phyloP scores from a whole-genome alignment of 2,888 invertebrate genomes.

The Macroteleia sp. region DNA sequence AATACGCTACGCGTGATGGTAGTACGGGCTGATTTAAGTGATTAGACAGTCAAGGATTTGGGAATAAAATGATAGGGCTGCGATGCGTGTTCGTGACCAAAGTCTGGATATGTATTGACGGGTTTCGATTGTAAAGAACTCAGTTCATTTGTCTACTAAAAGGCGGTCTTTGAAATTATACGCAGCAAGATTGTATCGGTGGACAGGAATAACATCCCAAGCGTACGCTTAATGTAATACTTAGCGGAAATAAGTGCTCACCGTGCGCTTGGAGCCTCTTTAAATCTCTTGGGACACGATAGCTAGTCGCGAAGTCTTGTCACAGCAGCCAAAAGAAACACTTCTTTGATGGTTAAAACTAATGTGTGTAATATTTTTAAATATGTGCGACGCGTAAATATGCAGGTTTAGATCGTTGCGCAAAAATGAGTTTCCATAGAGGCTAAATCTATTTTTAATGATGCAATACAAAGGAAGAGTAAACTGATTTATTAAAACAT shows the following conservation, averaged over 20 bases:
- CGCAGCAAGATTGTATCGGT: constrained; percentile 38
- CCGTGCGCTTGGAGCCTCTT: constrained; percentile 15
- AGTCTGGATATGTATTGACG: constrained; percentile 71
- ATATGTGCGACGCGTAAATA: too few relatives aligned
- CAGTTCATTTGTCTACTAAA: constrained; percentile 35
- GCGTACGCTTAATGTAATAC: constrained; percentile 44
- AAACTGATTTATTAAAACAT: too few relatives aligned
- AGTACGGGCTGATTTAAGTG: constrained; percentile 76
- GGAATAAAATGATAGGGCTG: constrained; percentile 78
- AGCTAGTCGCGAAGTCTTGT: constrained; percentile 28
- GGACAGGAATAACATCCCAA: constrained; percentile 46
- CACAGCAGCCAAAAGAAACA: constrained; percentile 43
- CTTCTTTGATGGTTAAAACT: too few relatives aligned
- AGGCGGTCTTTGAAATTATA: constrained; percentile 42
- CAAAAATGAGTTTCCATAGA: too few relatives aligned
- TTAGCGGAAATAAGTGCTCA: constrained; percentile 42
- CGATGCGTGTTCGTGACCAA: constrained; percentile 73
- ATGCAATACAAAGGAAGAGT: too few relatives aligned
- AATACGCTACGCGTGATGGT: constrained; percentile 51
- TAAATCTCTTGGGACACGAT: constrained; percentile 39
- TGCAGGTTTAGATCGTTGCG: too few relatives aligned
- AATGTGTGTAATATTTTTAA: too few relatives aligned
- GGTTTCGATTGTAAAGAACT: constrained; percentile 32
- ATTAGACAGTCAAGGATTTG: constrained; percentile 76
- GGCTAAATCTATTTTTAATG: too few relatives aligned